Evolutionary conservation across 2,888 invertebrate species (phyloP).

Genomic region (Eupithecia centaureata): DNA sequence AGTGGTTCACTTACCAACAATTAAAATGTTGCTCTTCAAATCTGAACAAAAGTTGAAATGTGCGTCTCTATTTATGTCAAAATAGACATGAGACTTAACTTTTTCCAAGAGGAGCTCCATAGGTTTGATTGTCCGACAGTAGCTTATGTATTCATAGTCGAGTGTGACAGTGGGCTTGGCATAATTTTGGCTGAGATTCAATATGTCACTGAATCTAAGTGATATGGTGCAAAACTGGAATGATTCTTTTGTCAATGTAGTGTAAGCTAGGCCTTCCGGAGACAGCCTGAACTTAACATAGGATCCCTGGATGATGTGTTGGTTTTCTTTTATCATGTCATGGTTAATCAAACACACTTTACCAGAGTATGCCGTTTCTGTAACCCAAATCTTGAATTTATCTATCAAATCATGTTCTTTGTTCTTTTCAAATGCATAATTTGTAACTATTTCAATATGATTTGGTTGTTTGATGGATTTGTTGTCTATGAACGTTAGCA

Average conservation of each 20-base stretch:
- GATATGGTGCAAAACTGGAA: conserved; percentile 79
- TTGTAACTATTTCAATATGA: conserved; percentile 80
- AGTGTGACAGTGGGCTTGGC: conserved; percentile 53
- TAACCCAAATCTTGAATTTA: conserved; percentile 80
- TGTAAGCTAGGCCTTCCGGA: conserved; percentile 77
- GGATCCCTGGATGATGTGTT: conserved; percentile 65
- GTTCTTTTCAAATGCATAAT: conserved; percentile 61
- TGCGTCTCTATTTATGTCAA: conserved; percentile 75
- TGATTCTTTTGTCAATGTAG: conserved; percentile 78
- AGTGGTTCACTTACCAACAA: conserved; percentile 65
- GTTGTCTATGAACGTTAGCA: conserved; percentile 73
- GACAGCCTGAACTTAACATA: conserved; percentile 71
- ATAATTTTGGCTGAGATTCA: conserved; percentile 58
- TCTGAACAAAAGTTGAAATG: conserved; percentile 59
- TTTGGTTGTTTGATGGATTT: conserved; percentile 64
- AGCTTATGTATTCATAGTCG: conserved; percentile 72
- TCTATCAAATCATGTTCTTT: conserved; percentile 67
- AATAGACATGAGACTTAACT: conserved; percentile 65
- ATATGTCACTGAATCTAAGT: conserved; percentile 64
- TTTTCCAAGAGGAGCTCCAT: conserved; percentile 71
- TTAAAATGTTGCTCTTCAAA: conserved; percentile 74
- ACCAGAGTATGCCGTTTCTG: conserved; percentile 74
- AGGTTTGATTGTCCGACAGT: conserved; percentile 80
- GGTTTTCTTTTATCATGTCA: conserved; percentile 75
- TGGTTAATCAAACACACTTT: conserved; percentile 83